phyloP scores from a whole-genome alignment of 1,140 invertebrate genomes.

The Asobara japonica region DNA sequence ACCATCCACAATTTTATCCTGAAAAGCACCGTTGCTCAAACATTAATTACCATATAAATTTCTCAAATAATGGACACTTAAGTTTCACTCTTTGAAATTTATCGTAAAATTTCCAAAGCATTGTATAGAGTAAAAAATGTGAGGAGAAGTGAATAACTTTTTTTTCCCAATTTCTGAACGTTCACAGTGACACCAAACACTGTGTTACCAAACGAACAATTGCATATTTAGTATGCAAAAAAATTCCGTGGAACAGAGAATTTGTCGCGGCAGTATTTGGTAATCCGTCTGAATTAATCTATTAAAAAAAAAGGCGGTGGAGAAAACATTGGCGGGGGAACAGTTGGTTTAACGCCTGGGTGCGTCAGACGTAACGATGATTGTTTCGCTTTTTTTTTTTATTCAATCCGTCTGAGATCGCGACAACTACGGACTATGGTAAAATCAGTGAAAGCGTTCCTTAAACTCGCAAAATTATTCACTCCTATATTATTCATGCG shows the following conservation, averaged over 20 bases:
- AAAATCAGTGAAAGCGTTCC: conserved; percentile 3
- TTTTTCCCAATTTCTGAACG: no score
- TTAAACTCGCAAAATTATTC: neutral
- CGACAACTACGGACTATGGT: neutral
- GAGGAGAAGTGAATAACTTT: no score
- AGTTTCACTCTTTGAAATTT: no score
- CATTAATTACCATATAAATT: no score
- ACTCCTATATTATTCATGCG: neutral
- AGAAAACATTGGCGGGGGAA: neutral
- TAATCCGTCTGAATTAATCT: neutral
- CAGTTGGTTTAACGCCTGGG: neutral
- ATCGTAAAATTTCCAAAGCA: no score
- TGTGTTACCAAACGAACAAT: neutral
- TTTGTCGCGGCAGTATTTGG: neutral
- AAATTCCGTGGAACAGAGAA: neutral
- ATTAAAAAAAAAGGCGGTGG: neutral
- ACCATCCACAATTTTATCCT: no score
- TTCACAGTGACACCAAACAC: neutral
- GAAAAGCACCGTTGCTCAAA: no score
- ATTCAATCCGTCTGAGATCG: neutral
- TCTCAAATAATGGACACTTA: no score
- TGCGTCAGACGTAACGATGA: neutral
- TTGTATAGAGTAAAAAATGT: no score
- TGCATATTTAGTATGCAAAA: neutral
- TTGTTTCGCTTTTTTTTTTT: conserved; percentile 1